Conservation (phyloP, 2,797 vertebrate species). For the Peromyscus melanophrys region DNA sequence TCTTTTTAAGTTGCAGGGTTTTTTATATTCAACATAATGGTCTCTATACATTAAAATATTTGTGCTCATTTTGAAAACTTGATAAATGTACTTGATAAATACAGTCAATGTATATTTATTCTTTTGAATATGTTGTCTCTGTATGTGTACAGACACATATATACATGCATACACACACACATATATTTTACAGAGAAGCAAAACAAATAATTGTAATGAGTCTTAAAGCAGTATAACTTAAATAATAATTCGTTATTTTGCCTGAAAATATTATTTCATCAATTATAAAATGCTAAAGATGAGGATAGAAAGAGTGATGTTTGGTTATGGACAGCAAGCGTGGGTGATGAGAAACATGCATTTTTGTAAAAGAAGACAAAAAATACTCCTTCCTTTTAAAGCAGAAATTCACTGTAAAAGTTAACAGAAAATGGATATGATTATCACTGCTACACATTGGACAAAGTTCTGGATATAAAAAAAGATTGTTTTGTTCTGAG, state of each 20-base stretch:
- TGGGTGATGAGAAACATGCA: slow-evolving; percentile 69
- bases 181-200: slow-evolving; percentile 61
- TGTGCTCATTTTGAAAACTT: slow-evolving; percentile 59
- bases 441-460: slow-evolving; percentile 85
- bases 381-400: slow-evolving; percentile 73
- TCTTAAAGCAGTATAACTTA: slow-evolving; percentile 54
- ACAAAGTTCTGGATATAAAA: slow-evolving; percentile 86
- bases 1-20: background rate
- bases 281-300: slow-evolving; percentile 80
- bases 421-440: slow-evolving; percentile 78
- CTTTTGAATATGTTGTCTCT: background rate
- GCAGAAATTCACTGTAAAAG: slow-evolving; percentile 77
- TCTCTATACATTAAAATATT: slow-evolving; percentile 57
- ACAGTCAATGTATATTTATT: background rate
- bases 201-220: slow-evolving; percentile 54
- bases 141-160: background rate
- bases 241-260: slow-evolving; percentile 65
- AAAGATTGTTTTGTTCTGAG: slow-evolving; percentile 88
- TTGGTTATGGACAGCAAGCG: slow-evolving; percentile 77
- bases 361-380: slow-evolving; percentile 58
- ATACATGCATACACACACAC: background rate
- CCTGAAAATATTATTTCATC: slow-evolving; percentile 74
- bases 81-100: slow-evolving; percentile 24
- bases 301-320: slow-evolving; percentile 70
- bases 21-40: slow-evolving; percentile 32